Base-by-base conservation (phyloP, 30 jellyfish, hydroid and myxozoan genomes). In the Rhopilema esculentum region DNA sequence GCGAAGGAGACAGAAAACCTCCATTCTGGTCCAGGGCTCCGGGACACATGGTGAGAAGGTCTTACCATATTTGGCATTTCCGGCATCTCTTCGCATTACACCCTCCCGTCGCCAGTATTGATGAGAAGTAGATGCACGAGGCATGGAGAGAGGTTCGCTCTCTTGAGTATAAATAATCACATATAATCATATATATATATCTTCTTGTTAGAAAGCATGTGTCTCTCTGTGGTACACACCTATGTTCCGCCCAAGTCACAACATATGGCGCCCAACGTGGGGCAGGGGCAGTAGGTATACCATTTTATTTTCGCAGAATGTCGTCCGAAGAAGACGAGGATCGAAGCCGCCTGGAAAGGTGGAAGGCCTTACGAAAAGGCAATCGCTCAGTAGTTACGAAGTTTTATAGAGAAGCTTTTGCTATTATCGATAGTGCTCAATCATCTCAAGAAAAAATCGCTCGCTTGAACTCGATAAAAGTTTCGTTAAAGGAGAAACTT, bases 351-450 rank as follows among this genome's bases (percentile, higher is more conserved):
- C 57, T 40, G 57, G 57, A 40, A 40, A 40, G 57, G 57, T 40
- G 57, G 57, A 64, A 64, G 75, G 75, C 75, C 75, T 64, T 64
- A 21, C 75, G 75, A 64, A 64, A 16, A 64, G 75, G 75, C 31
- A 64, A 64, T 64, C 75, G 75, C 75, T 64, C 32, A 21, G 75
- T 64, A 21, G 75, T 64, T 64, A 64, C 32, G 75, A 64, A 64
- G 75, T 64, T 64, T 64, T 21, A 64, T 26, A 64, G 75, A 64
- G 75, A 64, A 64, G 75, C 75, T 64, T 40, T 40, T 40, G 57
- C 57, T 40, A 40, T 40, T 40, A 40, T 40, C 57, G 57, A 40
- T 40, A 40, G 57, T 40, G 57, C 57, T 40, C 57, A 40, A 40
- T 40, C 57, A 40, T 40, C 57, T 40, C 57, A 40, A 40, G 57